A percentile compares a stretch with the other conserved stretches of the same genome.
Conservation (phyloP, 2,113 vertebrate genomes). For the Romanogobio albipinnatus region DNA sequence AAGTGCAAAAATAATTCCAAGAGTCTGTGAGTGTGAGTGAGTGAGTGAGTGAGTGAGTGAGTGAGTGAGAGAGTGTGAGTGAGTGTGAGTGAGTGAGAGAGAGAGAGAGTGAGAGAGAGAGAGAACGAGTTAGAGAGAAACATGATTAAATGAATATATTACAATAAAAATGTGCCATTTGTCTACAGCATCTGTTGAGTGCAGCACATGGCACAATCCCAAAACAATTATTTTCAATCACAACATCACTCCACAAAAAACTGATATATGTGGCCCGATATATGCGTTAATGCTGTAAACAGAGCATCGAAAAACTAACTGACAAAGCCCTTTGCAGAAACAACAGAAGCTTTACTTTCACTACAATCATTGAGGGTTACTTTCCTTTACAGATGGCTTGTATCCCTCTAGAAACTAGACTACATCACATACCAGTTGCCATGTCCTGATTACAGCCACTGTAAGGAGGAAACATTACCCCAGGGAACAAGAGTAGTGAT, state of each 20-base stretch:
- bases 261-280: not conserved
- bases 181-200: not conserved
- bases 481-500: slow-evolving; percentile 15
- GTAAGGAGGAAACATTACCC: slow-evolving; percentile 50
- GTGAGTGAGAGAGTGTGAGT: too few species aligned
- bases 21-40: too few species aligned
- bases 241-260: not conserved
- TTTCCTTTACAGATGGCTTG: not conserved
- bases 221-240: not conserved
- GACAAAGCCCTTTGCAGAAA: slow-evolving; percentile 1
- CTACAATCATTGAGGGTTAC: not conserved
- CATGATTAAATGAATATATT: not conserved
- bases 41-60: too few species aligned
- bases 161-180: not conserved
- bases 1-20: too few species aligned
- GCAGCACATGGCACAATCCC: not conserved
- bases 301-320: not conserved
- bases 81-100: too few species aligned
- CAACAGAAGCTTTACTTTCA: slow-evolving; percentile 28
- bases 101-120: too few species aligned
- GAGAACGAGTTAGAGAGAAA: not conserved
- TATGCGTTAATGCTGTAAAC: not conserved
- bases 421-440: slow-evolving; percentile 2
- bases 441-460: slow-evolving; percentile 16
- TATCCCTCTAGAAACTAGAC: not conserved